Evolutionary conservation across 2,888 invertebrate species (phyloP).

Genomic region (Ornithoptera priamus): DNA sequence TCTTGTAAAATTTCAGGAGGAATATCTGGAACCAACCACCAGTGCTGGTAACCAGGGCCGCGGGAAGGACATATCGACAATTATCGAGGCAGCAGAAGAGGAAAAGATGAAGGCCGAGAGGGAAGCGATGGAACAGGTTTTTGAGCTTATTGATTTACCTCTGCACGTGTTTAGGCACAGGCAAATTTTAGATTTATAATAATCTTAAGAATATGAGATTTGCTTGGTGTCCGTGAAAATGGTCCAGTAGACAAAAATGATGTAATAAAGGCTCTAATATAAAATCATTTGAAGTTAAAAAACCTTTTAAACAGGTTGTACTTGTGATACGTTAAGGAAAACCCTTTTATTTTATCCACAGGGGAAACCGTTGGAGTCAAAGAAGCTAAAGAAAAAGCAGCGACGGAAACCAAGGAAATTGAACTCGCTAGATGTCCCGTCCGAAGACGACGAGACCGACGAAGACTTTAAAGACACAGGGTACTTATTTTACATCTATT

Average conservation of each 20-base stretch:
- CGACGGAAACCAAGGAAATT: constrained; percentile 86
- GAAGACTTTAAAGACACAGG: constrained; percentile 95
- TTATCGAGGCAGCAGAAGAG: constrained; percentile 88
- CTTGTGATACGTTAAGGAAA: too few relatives aligned
- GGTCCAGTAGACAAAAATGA: too few relatives aligned
- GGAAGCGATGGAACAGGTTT: constrained; percentile 70
- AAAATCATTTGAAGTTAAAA: too few relatives aligned
- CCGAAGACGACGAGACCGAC: constrained; percentile 91
- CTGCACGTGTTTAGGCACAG: too few relatives aligned
- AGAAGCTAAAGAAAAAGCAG: constrained; percentile 57
- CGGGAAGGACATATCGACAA: constrained; percentile 96
- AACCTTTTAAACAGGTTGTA: too few relatives aligned
- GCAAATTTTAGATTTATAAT: too few relatives aligned
- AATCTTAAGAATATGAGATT: too few relatives aligned
- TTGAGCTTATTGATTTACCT: too few relatives aligned
- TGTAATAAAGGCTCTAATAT: too few relatives aligned
- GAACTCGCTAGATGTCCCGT: constrained; percentile 88
- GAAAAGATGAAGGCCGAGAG: constrained; percentile 79
- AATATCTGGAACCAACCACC: constrained; percentile 86
- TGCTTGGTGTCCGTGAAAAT: too few relatives aligned
- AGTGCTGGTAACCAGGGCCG: constrained; percentile 90
- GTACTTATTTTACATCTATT: constrained; percentile 47
- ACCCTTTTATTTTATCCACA: constrained; percentile 32
- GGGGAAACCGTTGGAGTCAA: constrained; percentile 62
- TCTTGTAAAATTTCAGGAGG: constrained; percentile 72